Percentiles rank a stretch among this genome's conserved stretches.
phyloP scores from a whole-genome alignment of 2,888 invertebrate genomes.

The Drosophila trichaetosa region DNA sequence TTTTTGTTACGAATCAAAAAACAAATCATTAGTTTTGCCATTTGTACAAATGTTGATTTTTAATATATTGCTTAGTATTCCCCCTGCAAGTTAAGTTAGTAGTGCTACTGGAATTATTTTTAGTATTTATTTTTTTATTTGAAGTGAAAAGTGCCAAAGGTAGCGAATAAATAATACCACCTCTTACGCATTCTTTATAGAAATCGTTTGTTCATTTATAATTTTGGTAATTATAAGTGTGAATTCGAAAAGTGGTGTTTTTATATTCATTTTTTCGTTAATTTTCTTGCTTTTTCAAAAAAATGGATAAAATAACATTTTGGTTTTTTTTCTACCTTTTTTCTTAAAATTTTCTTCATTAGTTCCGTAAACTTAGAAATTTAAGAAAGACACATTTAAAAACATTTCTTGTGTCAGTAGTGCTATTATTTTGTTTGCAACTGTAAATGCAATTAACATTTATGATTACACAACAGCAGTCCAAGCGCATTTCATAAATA shows the following conservation, averaged over 20 bases:
- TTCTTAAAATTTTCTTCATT: too few relatives aligned
- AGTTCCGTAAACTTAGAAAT: background rate
- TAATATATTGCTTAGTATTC: background rate
- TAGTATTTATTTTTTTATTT: background rate
- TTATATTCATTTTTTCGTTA: background rate
- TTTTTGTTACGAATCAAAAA: background rate
- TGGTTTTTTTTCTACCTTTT: too few relatives aligned
- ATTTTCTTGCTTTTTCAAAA: background rate
- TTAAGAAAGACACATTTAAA: background rate
- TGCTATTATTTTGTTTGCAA: background rate
- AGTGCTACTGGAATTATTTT: background rate
- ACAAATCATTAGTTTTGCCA: background rate
- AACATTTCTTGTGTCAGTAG: background rate
- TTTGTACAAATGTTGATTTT: background rate
- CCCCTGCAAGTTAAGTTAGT: background rate
- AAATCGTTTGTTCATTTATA: background rate
- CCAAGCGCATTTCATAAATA: conserved; percentile 52
- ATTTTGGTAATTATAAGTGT: background rate
- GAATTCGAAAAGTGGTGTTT: background rate
- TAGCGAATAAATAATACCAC: background rate
- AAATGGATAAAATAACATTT: background rate
- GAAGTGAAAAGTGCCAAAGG: background rate
- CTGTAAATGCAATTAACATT: conserved; percentile 69
- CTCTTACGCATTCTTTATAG: background rate
- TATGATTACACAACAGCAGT: conserved; percentile 49